Base-by-base conservation (phyloP, 2,888 invertebrate species). In the Agapostemon virescens region DNA sequence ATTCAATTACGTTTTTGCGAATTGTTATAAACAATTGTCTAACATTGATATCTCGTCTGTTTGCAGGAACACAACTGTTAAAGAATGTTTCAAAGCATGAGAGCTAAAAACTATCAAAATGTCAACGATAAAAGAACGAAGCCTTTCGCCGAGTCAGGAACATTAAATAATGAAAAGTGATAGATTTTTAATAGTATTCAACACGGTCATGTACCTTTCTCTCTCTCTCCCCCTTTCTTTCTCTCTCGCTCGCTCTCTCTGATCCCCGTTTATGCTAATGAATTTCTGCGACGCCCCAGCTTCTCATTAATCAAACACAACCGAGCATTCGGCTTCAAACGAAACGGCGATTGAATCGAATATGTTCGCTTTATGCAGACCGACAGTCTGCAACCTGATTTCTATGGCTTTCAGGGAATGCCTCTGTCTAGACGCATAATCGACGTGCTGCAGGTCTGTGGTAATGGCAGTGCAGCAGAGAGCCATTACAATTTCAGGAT, bases 281-380 rank as follows among this genome's bases (percentile, higher is more conserved):
- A 69, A 70, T 75, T 74, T 83, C 82, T 68, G 70, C 69, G 63
- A 80, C 70, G 73, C 30, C 42, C 26, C 20, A 58, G 55, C 9
- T 66, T 61, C 23, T n/a, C 71, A 66, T 36, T 82, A 81, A 81
- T 81, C 81, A 82, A 81, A 82, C 58, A 26, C 55, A 30, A 81
- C 33, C 52, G 81, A 61, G 49, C 64, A 68, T 52, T 55, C 55
- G 13, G 58, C 42, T 61, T 38, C 74, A 68, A 71, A 79, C 63
- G 52, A 38, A 55, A 63, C 38, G 49, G 49, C 49, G 58, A 66
- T 80, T 77, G 68, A 42, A 38, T 55, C 55, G 55, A 55, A 55
- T 55, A 55, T 49, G 72, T 67, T 55, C 58, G 67, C 45, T 58
- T n/a, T 26, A 33, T 45, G 36, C n/a, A 40, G 40, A 36, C 40